Conservation (phyloP, 2,113 vertebrate species). For the Orycteropus afer region DNA sequence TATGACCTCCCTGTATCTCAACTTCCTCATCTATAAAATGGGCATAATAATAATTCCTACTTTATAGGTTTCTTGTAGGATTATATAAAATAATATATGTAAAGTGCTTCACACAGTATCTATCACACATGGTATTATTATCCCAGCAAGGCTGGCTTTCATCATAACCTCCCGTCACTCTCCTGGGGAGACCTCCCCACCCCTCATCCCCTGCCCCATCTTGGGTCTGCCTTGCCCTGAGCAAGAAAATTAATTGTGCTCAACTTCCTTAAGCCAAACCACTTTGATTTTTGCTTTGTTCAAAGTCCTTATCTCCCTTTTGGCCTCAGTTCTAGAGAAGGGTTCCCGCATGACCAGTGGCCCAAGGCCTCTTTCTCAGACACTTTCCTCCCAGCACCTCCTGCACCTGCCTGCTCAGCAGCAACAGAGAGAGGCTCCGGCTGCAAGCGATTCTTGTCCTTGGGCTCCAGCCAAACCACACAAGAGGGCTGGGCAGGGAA, state of each 20-base stretch:
- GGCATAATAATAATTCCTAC: neutral
- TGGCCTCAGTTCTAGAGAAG: conserved; percentile 36
- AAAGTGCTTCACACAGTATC: neutral
- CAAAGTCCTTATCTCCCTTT: conserved; percentile 1
- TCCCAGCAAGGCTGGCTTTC: neutral
- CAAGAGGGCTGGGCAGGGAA: conserved; percentile 51
- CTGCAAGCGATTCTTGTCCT: conserved; percentile 65
- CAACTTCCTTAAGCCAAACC: neutral
- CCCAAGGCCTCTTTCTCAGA: conserved; percentile 13
- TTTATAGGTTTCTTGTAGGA: neutral
- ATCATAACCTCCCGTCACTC: neutral
- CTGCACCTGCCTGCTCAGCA: conserved; percentile 72
- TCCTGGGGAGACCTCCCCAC: neutral
- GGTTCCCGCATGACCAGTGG: neutral
- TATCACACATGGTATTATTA: neutral
- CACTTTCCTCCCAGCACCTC: neutral
- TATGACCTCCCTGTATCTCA: neutral
- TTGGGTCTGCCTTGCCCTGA: neutral
- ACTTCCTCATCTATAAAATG: conserved; percentile 9
- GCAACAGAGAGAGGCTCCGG: conserved; percentile 32
- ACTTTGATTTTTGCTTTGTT: conserved; percentile 45
- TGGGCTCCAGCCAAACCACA: conserved; percentile 81
- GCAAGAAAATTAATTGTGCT: neutral
- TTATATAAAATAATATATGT: neutral
- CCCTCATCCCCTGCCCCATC: too few species aligned